Evolutionary conservation across 2,113 vertebrate genomes (phyloP), one percentile per base, ranked within the genome.

Genomic region (Cyanoderma ruficeps): DNA sequence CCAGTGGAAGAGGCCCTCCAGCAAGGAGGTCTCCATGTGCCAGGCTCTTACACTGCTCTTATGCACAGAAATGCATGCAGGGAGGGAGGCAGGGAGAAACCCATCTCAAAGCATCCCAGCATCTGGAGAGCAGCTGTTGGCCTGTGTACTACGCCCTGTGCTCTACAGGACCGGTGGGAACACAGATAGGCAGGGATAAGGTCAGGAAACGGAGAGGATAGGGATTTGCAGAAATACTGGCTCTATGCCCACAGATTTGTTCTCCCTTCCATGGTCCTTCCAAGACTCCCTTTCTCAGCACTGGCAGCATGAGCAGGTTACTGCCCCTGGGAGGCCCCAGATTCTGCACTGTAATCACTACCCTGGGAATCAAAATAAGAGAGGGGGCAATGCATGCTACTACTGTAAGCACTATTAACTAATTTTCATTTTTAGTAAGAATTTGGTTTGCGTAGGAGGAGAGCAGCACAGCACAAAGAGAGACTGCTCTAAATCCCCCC

Each of bases 391-490:
- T 0, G 6, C 86, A 46, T 28, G 71, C 94, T 96, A 92, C 94
- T 95, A 93, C 94, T 71, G 83, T 77, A 90, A 90, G 79, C 80
- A 84, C 90, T 63, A 93, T 67, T 90, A 86, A 78, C 85, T 76
- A n/a, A 79, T 94, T 93, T 76, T 96, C 93, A 89, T 94, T 96
- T 96, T 96, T 95, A 96, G 96, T 64, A 96, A 93, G 93, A 94
- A 89, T 93, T 90, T 42, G 65, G 69, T 90, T 92, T 90, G 91
- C 9, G 84, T 88, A 93, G 96, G 94, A 95, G 67, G 79, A 90
- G 47, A 97, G 80, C 83, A 96, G 92, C 79, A 70, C 61, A 61
- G 90, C 93, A 93, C 94, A 95, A 96, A 91, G 86, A 75, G 42
- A 81, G 44, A 49, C 83, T 92, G 92, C 93, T 93, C 90, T 57